These are phyloP conservation scores for Heliconius ismenius DNA, from an alignment of 2,888 invertebrate species.

Conservation along the genomic window DNA sequence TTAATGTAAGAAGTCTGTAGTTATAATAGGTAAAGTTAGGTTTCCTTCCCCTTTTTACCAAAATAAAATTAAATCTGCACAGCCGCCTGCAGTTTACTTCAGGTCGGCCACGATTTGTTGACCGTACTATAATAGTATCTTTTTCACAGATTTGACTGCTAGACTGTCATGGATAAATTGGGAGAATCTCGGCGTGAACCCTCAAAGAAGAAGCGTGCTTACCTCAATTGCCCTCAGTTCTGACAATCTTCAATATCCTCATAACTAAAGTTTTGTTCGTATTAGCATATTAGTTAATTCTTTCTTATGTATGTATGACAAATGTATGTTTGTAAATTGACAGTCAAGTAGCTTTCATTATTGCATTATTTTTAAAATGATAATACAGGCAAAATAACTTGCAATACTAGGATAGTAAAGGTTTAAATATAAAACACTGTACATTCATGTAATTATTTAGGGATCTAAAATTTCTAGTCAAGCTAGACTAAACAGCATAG, in stretches of 20 bases:
- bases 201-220: constrained; percentile 90
- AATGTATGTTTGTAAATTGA: neutral
- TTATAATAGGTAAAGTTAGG: too few species aligned
- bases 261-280: constrained; percentile 51
- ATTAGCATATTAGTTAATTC: neutral
- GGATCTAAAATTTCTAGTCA: constrained; percentile 8
- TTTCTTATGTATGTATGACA: too few species aligned
- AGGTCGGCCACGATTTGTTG: too few species aligned
- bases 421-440: neutral
- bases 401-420: constrained; percentile 15
- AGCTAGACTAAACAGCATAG: neutral
- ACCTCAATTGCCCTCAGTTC: constrained; percentile 90
- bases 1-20: too few species aligned
- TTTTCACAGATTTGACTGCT: constrained; percentile 92
- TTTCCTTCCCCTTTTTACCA: too few species aligned
- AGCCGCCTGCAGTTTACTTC: too few species aligned
- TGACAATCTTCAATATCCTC: constrained; percentile 82
- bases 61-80: too few species aligned
- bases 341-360: neutral
- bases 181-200: constrained; percentile 98
- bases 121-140: neutral
- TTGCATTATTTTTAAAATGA: neutral
- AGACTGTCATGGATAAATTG: constrained; percentile 99
- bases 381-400: neutral
- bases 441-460: neutral